Evolutionary conservation across 2,888 invertebrate genomes (phyloP), one percentile per base, ranked within the genome.

Genomic region (Nephrotoma flavescens): DNA sequence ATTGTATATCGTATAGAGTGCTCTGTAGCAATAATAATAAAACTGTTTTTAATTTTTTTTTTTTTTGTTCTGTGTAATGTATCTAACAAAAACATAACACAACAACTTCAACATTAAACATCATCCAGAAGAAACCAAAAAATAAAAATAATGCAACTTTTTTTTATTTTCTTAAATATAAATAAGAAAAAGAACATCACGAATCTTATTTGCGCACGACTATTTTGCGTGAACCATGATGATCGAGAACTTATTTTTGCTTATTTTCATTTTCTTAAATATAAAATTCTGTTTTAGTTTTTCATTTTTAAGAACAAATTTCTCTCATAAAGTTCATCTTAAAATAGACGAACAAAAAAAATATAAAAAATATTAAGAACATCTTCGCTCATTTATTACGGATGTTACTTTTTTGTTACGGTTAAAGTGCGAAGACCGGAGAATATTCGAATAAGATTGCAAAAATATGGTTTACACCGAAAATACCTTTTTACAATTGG

Each of bases 221-320:
- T 88, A 89, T 89, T 89, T 88, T 89, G 89, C 89, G 89, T 89
- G 89, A 89, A 88, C 88, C 89, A 88, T 89, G 89, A 89, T 89
- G 83, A 83, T 83, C 83, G 83, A 83, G 83, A 83, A 83, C 41
- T 41, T 31, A 31, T 41, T 83, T 31, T 83, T 83, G 31, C n/a
- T 47, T 47, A 19, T 83, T 83, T 83, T 83, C 41, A 41, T 42
- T 83, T 83, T 42, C 83, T 41, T 83, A 83, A 42, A 83, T 83
- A 83, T 41, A 83, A 41, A 83, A 41, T 83, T 83, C 41, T 83
- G 41, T 83, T 57, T 57, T 57, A 57, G 52, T 57, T 57, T 57
- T 57, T 57, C 52, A 57, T 57, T 57, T 57, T 57, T 57, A 57
- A 52, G 19, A 57, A 57, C 52, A 15, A 57, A 57, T 57, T 57